Conservation (phyloP, 2,888 invertebrate genomes). For the Helobdella robusta region DNA sequence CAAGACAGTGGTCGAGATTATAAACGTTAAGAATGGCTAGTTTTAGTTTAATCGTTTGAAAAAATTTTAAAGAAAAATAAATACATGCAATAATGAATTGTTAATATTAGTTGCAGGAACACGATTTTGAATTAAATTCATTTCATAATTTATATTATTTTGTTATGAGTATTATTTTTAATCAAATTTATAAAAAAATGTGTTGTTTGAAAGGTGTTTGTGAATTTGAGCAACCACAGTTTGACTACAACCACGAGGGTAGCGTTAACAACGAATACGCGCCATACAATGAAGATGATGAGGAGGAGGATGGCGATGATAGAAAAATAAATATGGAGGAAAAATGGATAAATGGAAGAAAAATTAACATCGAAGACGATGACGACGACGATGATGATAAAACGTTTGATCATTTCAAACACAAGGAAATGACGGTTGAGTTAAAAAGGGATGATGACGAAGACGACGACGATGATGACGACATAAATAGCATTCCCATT, state of each 20-base stretch:
- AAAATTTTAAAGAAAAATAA: neutral
- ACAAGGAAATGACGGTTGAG: neutral
- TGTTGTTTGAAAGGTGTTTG: neutral
- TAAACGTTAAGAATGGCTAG: conserved; percentile 43
- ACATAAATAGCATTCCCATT: neutral
- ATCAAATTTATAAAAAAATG: neutral
- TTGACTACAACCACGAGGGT: conserved; percentile 12
- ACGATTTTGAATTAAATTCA: neutral
- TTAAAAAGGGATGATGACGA: conserved; percentile 19
- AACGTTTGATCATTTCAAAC: neutral
- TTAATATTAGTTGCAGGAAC: no score
- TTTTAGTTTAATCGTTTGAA: neutral
- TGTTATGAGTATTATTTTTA: neutral
- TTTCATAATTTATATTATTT: neutral
- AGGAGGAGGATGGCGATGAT: conserved; percentile 1
- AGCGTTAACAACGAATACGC: no score
- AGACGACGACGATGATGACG: conserved; percentile 26
- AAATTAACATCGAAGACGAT: neutral
- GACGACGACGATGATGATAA: neutral
- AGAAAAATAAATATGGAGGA: neutral
- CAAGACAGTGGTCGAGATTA: conserved; percentile 41
- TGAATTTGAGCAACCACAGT: neutral
- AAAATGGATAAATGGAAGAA: neutral
- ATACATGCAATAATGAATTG: neutral
- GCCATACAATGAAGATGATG: no score